Conservation (phyloP, 2,113 vertebrate species). For the Pelobates fuscus region DNA sequence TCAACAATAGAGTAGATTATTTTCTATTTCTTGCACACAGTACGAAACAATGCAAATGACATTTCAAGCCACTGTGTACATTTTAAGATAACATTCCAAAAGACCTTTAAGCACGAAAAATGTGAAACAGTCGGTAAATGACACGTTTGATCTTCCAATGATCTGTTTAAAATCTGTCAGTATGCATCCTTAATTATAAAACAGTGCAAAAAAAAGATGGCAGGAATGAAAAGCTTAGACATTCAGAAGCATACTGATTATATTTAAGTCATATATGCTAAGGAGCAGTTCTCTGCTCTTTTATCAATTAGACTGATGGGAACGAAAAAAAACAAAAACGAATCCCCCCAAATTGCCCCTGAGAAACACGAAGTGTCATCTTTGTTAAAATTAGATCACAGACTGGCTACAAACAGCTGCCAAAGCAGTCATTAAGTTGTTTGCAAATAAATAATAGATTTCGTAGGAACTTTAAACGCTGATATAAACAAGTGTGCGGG, state of each 20-base stretch:
- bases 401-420: slow-evolving; percentile 76
- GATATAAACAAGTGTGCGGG: slow-evolving; percentile 66
- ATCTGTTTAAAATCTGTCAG: slow-evolving; percentile 72
- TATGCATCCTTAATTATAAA: slow-evolving; percentile 71
- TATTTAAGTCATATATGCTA: slow-evolving; percentile 62
- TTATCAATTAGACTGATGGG: slow-evolving; percentile 67
- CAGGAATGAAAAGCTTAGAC: slow-evolving; percentile 55
- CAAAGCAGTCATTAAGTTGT: slow-evolving; percentile 81
- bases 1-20: slow-evolving; percentile 69
- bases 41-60: slow-evolving; percentile 55
- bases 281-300: slow-evolving; percentile 63
- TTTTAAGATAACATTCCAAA: slow-evolving; percentile 64
- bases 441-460: slow-evolving; percentile 79
- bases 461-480: slow-evolving; percentile 64
- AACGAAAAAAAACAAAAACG: slow-evolving; percentile 67
- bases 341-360: slow-evolving; percentile 65
- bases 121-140: slow-evolving; percentile 65
- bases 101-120: slow-evolving; percentile 63
- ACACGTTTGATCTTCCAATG: slow-evolving; percentile 69
- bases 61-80: slow-evolving; percentile 64
- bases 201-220: slow-evolving; percentile 61
- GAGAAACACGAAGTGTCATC: slow-evolving; percentile 73
- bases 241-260: slow-evolving; percentile 57
- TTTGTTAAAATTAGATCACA: slow-evolving; percentile 72
- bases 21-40: slow-evolving; percentile 66